phyloP scores from a whole-genome alignment of 2,113 vertebrate genomes.

The Serinus canaria region DNA sequence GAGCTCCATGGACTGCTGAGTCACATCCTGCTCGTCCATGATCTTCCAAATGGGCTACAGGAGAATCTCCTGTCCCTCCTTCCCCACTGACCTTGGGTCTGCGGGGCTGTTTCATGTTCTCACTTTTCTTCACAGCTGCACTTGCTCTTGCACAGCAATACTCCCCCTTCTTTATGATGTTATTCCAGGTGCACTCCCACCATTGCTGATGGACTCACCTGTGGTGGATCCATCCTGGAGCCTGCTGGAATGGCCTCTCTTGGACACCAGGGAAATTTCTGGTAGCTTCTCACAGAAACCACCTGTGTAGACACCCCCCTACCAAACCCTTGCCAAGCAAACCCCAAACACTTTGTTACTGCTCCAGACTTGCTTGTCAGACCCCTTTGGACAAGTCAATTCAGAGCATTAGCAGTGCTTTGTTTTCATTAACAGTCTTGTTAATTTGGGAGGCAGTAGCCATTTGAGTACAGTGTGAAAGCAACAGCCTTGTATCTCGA shows the following conservation, averaged over 20 bases:
- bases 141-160: background rate
- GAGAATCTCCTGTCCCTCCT: background rate
- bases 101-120: background rate
- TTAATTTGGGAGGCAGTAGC: slow-evolving; percentile 34
- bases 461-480: background rate
- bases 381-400: slow-evolving; percentile 31
- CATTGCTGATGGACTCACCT: background rate
- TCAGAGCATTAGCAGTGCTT: slow-evolving; percentile 29
- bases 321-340: background rate
- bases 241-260: background rate
- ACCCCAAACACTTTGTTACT: background rate
- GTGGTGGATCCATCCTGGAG: background rate
- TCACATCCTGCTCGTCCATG: background rate
- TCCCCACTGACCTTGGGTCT: background rate
- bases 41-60: background rate
- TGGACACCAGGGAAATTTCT: background rate
- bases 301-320: rapidly evolving
- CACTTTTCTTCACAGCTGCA: background rate
- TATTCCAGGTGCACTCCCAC: background rate
- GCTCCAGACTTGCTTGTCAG: slow-evolving; percentile 48
- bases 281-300: background rate
- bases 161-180: background rate
- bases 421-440: slow-evolving; percentile 43
- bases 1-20: background rate
- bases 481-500: background rate